Evolutionary conservation across 2,888 invertebrate species (phyloP).

Genomic region (Cerastis leucographa): DNA sequence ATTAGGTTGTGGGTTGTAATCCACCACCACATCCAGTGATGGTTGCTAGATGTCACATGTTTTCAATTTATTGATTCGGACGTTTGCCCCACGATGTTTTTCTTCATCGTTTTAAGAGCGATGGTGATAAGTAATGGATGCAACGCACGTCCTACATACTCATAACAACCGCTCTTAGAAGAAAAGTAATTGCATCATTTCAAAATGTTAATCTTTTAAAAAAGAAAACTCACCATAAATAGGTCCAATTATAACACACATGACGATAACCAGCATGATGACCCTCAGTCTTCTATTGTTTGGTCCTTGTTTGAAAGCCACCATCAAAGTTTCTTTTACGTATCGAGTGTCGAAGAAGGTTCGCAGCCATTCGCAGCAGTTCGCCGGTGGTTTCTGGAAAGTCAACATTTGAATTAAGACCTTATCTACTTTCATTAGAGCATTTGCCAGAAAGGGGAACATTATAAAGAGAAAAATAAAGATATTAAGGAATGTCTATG

Average conservation of each 20-base stretch:
- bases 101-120: neutral
- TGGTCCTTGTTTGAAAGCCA: slow-evolving; percentile 95
- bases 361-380: slow-evolving; percentile 90
- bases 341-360: slow-evolving; percentile 95
- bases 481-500: neutral
- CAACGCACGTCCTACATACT: neutral
- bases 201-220: neutral
- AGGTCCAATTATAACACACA: slow-evolving; percentile 96
- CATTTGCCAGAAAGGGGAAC: neutral
- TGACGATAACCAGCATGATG: slow-evolving; percentile 94
- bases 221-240: slow-evolving; percentile 93
- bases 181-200: neutral
- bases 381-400: slow-evolving; percentile 82
- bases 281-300: slow-evolving; percentile 94
- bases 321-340: slow-evolving; percentile 94
- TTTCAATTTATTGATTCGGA: neutral
- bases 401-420: neutral
- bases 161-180: neutral
- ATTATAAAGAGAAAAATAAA: too few relatives aligned
- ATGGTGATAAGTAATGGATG: too few relatives aligned
- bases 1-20: neutral
- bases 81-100: neutral
- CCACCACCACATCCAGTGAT: neutral
- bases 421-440: neutral
- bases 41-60: neutral